Conservation (phyloP, 1,140 invertebrate genomes). For the Orius laevigatus region DNA sequence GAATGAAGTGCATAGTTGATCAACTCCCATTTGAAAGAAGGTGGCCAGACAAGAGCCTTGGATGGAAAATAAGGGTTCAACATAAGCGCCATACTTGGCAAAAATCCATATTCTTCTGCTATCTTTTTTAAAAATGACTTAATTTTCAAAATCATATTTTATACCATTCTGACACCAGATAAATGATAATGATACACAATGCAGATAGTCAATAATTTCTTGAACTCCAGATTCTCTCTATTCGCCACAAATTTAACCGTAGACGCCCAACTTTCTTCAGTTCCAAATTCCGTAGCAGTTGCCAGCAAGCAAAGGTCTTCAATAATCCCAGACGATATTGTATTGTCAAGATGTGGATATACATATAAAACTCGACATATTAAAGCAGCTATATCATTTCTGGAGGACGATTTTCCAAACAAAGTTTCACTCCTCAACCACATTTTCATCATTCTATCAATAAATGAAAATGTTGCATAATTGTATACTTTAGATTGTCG, state of each 20-base stretch:
- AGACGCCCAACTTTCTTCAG: slow-evolving; percentile 8
- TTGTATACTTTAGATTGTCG: background rate
- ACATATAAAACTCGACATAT: background rate
- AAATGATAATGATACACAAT: background rate
- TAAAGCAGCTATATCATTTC: slow-evolving; percentile 8
- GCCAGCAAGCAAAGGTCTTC: slow-evolving; percentile 12
- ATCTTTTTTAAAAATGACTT: background rate
- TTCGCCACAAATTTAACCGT: background rate
- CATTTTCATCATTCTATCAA: slow-evolving; percentile 4
- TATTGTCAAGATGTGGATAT: background rate
- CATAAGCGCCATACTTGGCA: background rate
- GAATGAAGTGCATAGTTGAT: slow-evolving; percentile 1
- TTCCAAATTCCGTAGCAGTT: slow-evolving; percentile 7
- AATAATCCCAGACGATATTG: slow-evolving; percentile 3
- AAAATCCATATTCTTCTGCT: background rate
- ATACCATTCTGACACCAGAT: slow-evolving; percentile 4
- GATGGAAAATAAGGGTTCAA: slow-evolving; percentile 1
- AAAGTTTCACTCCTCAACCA: slow-evolving; percentile 13
- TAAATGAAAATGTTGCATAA: background rate
- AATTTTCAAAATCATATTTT: background rate
- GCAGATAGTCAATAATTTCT: slow-evolving; percentile 4
- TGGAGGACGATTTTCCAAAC: background rate
- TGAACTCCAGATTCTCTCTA: slow-evolving; percentile 1
- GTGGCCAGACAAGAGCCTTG: background rate
- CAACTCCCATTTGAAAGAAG: background rate